Percentiles rank a stretch among this genome's conserved stretches.
Evolutionary conservation across 2,797 vertebrate species (phyloP).

Genomic region (Pseudomugil tenellus): DNA sequence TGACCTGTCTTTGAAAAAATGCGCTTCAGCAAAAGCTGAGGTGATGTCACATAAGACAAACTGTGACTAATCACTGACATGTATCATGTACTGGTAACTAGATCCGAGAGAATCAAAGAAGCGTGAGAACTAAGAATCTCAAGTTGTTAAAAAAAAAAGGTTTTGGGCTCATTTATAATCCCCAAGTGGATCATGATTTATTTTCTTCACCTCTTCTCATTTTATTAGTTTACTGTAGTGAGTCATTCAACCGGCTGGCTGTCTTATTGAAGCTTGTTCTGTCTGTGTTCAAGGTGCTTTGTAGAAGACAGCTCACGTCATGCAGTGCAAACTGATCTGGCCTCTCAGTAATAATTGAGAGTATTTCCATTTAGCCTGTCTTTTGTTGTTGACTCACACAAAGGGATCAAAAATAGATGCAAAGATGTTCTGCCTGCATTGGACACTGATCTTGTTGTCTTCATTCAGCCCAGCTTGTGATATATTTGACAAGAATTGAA

Average conservation of each 20-base stretch:
- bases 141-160: constrained; percentile 38
- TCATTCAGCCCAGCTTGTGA: constrained; percentile 5
- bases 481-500: background rate
- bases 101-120: constrained; percentile 59
- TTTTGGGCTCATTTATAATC: constrained; percentile 59
- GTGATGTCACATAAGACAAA: constrained; percentile 61
- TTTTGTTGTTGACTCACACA: constrained; percentile 68
- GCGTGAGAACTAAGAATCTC: constrained; percentile 56
- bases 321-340: constrained; percentile 78
- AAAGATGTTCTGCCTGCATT: constrained; percentile 26
- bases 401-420: constrained; percentile 59
- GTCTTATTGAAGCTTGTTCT: constrained; percentile 20
- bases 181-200: constrained; percentile 32
- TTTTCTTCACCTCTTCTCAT: background rate
- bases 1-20: constrained; percentile 9
- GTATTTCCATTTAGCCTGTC: constrained; percentile 83
- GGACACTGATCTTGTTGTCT: constrained; percentile 26
- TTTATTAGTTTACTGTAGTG: constrained; percentile 35
- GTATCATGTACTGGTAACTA: constrained; percentile 65
- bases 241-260: constrained; percentile 36
- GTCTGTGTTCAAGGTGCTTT: constrained; percentile 57
- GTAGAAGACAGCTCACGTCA: constrained; percentile 69
- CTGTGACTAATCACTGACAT: constrained; percentile 56
- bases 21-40: constrained; percentile 1
- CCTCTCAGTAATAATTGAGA: constrained; percentile 88